Percentiles rank a stretch among this genome's conserved stretches.
phyloP scores from a whole-genome alignment of 2,888 invertebrate genomes.

The Oscheius sp. region DNA sequence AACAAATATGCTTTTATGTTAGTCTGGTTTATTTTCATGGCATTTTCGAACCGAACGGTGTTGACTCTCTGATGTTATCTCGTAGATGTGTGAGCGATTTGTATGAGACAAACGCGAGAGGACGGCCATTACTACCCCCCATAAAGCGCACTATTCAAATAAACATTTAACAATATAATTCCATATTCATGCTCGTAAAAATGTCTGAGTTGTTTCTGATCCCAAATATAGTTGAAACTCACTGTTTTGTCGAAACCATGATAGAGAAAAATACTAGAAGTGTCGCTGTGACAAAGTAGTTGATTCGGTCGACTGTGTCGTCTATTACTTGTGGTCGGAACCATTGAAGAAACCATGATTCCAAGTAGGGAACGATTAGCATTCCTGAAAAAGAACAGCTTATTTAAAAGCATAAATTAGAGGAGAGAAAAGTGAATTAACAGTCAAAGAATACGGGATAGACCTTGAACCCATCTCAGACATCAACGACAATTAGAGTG shows the following conservation, averaged over 20 bases:
- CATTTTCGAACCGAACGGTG: neutral
- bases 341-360: constrained; percentile 59
- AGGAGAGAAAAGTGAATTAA: neutral
- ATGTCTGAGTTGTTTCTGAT: neutral
- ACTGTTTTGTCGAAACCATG: constrained; percentile 69
- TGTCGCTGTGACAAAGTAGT: constrained; percentile 66
- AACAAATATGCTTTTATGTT: no score
- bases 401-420: neutral
- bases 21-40: neutral
- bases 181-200: neutral
- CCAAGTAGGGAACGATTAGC: constrained; percentile 68
- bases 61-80: constrained; percentile 23
- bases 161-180: neutral
- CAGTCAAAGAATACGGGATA: neutral
- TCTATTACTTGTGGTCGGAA: constrained; percentile 66
- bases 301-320: constrained; percentile 67
- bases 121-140: constrained; percentile 4
- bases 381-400: constrained; percentile 36
- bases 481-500: no score
- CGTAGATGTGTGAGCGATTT: constrained; percentile 10
- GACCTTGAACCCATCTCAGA: neutral
- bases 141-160: constrained; percentile 7
- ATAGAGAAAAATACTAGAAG: constrained; percentile 67
- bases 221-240: constrained; percentile 31
- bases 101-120: constrained; percentile 8